phyloP scores from a whole-genome alignment of 2,113 vertebrate species.

The Mesocricetus auratus region DNA sequence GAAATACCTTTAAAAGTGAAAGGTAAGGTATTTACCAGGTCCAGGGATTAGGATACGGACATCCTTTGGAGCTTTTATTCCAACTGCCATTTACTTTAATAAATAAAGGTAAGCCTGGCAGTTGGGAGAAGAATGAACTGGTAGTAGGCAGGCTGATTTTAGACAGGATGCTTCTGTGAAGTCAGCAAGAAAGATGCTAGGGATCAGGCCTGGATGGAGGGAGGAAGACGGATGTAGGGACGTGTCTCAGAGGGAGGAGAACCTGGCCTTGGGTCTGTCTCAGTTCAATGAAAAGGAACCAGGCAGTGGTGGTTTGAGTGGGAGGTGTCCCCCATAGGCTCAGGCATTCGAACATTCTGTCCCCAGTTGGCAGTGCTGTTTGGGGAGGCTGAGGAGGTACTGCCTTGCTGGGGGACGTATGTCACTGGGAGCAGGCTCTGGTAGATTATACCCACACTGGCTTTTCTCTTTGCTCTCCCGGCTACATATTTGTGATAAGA shows the following conservation, averaged over 20 bases:
- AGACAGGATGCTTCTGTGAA: neutral
- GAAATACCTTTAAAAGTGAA: slow-evolving; percentile 15
- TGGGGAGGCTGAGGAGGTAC: neutral
- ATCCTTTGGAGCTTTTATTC: neutral
- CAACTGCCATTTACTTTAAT: slow-evolving; percentile 14
- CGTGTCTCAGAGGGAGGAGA: neutral
- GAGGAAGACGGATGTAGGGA: neutral
- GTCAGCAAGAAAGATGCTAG: neutral
- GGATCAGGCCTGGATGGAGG: neutral
- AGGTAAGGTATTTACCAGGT: neutral
- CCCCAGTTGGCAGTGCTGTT: neutral
- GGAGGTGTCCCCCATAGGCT: neutral
- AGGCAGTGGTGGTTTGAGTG: accelerated
- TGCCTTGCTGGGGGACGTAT: neutral
- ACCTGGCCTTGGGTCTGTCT: neutral
- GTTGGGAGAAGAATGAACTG: neutral
- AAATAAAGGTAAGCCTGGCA: slow-evolving; percentile 8
- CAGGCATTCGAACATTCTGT: neutral
- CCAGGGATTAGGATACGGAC: neutral
- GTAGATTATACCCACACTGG: neutral
- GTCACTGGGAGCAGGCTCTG: neutral
- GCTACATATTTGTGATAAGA: neutral
- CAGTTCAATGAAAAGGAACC: neutral
- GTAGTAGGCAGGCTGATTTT: neutral
- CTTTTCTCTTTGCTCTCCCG: neutral